Evolutionary conservation across 2,113 vertebrate genomes (phyloP).

Genomic region (Euleptes europaea): DNA sequence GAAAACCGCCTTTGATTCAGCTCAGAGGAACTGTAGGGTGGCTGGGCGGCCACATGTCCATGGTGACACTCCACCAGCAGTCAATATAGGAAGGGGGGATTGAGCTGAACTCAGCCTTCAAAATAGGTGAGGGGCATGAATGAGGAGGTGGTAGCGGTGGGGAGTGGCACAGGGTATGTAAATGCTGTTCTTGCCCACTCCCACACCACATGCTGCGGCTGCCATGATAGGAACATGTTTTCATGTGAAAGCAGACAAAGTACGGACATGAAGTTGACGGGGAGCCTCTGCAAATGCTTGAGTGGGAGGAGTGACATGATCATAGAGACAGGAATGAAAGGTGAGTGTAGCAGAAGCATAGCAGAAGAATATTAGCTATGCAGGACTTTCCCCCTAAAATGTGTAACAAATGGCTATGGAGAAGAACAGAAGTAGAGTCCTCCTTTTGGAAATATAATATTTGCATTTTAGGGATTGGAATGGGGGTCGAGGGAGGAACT

Average conservation of each 20-base stretch:
- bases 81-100: no score
- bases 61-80: no score
- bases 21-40: no score
- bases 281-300: not conserved
- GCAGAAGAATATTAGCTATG: not conserved
- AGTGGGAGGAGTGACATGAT: not conserved
- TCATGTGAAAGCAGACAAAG: not conserved
- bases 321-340: not conserved
- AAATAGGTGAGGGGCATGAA: no score
- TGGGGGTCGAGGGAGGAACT: not conserved
- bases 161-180: no score
- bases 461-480: not conserved
- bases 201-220: no score
- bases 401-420: slow-evolving; percentile 1
- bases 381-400: not conserved
- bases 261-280: not conserved
- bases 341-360: not conserved
- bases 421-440: not conserved
- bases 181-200: no score
- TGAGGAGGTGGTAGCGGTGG: no score
- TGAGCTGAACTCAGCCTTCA: no score
- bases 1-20: no score
- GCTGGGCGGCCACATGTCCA: no score
- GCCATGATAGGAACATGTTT: no score
- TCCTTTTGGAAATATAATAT: not conserved